Conservation (phyloP, 2,888 invertebrate genomes). For the Drosophila neotestacea region DNA sequence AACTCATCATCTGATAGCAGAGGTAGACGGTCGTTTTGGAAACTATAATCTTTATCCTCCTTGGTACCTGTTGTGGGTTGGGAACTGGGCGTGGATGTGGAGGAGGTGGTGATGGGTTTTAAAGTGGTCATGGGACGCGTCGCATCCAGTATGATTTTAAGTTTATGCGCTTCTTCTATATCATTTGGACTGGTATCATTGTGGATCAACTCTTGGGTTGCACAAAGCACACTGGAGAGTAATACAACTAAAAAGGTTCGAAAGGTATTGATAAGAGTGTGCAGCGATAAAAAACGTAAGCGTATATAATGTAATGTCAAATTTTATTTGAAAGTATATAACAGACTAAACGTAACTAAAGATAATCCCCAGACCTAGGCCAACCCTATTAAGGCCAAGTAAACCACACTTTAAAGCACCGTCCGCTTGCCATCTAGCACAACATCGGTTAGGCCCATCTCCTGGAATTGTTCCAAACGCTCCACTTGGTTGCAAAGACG, state of each 20-base stretch:
- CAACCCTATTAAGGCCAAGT: too few relatives aligned
- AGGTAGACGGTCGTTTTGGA: conserved; percentile 63
- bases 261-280: background rate
- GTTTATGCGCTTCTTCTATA: conserved; percentile 9
- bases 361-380: conserved; percentile 26
- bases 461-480: conserved; percentile 64
- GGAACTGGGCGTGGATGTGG: background rate
- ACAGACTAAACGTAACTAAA: conserved; percentile 51
- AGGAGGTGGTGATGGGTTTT: conserved; percentile 14
- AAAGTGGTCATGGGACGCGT: conserved; percentile 2
- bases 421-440: conserved; percentile 65
- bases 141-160: conserved; percentile 24
- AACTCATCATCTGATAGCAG: conserved; percentile 68
- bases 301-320: conserved; percentile 35
- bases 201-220: conserved; percentile 5
- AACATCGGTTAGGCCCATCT: conserved; percentile 61
- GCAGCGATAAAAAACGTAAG: background rate
- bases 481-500: conserved; percentile 66
- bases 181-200: conserved; percentile 11
- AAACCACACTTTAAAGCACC: conserved; percentile 34
- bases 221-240: conserved; percentile 21
- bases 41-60: conserved; percentile 56
- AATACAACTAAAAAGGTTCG: conserved; percentile 42
- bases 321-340: conserved; percentile 76
- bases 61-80: background rate